A percentile compares a stretch with the other conserved stretches of the same genome.
These are phyloP conservation scores for Reticulitermes speratus DNA, from an alignment of 1,140 invertebrate species.

Conservation along the genomic window DNA sequence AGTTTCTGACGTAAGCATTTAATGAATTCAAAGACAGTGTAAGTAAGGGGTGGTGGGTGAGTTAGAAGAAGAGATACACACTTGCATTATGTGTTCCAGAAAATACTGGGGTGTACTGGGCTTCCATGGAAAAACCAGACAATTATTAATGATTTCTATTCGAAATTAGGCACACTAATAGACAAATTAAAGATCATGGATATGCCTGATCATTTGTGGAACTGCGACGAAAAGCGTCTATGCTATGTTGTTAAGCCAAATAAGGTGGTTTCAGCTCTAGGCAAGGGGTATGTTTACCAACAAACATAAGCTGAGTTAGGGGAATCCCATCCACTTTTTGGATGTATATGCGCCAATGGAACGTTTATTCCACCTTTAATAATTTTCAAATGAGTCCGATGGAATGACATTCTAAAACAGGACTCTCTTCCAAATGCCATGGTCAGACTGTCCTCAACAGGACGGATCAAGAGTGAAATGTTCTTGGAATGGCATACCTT, in stretches of 20 bases:
- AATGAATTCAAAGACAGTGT: no score
- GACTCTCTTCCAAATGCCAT: constrained; percentile 38
- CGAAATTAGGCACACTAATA: neutral
- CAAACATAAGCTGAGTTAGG: neutral
- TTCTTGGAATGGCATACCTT: constrained; percentile 47
- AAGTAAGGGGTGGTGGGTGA: no score
- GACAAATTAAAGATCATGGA: neutral
- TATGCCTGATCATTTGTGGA: constrained; percentile 10
- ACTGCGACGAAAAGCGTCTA: constrained; percentile 16
- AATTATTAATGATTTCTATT: constrained; percentile 27
- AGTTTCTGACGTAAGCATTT: no score
- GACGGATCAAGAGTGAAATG: constrained; percentile 43
- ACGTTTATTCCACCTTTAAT: constrained; percentile 30
- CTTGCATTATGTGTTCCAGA: neutral
- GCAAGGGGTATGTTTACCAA: neutral
- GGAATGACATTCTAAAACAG: constrained; percentile 39
- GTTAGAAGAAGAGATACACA: neutral
- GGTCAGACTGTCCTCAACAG: constrained; percentile 42
- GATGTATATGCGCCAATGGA: constrained; percentile 38
- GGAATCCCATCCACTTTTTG: constrained; percentile 2
- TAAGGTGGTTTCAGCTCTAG: neutral
- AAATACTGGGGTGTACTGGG: neutral
- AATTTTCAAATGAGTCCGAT: constrained; percentile 39
- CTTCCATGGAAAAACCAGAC: neutral
- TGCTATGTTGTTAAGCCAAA: constrained; percentile 19